phyloP scores from a whole-genome alignment of 23 tunicate genomes.

The Ciona savignyi region DNA sequence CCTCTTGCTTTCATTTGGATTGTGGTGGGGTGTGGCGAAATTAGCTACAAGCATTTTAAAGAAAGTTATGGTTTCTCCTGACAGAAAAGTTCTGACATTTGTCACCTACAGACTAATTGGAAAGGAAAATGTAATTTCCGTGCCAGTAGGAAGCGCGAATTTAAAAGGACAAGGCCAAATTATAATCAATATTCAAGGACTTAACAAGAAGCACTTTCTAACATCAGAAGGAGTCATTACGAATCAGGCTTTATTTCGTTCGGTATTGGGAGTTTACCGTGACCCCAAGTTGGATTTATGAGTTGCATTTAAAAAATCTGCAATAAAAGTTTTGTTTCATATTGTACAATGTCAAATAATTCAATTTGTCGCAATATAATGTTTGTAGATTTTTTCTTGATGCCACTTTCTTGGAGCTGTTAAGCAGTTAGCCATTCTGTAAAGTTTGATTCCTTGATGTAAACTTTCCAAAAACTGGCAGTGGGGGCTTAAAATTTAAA shows the following conservation, averaged over 20 bases:
- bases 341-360: background rate
- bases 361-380: background rate
- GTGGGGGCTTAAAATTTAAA: background rate
- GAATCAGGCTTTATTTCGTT: background rate
- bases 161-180: background rate
- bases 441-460: background rate
- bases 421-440: background rate
- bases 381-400: too few relatives aligned
- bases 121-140: background rate
- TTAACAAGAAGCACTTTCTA: background rate
- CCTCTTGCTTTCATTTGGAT: background rate
- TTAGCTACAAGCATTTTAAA: background rate
- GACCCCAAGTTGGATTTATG: background rate
- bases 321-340: background rate
- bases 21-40: background rate
- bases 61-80: background rate
- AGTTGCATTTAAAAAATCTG: too few relatives aligned
- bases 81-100: background rate
- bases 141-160: background rate
- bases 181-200: background rate
- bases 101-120: background rate
- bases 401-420: too few relatives aligned
- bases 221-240: background rate
- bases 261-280: background rate
- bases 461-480: background rate